Conservation (phyloP, 2,113 vertebrate species). For the Misgurnus anguillicaudatus region DNA sequence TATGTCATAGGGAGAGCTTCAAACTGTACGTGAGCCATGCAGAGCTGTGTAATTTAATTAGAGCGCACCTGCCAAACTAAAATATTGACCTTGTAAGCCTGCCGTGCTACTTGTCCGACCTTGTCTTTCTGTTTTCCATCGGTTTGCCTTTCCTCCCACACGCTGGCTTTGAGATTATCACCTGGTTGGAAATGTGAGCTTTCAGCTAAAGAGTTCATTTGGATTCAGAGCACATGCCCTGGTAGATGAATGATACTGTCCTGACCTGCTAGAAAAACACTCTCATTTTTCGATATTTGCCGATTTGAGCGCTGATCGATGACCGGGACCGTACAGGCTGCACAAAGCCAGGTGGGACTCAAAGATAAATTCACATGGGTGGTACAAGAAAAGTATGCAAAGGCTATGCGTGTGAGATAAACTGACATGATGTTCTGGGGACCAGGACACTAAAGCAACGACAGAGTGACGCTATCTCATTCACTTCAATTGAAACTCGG, state of each 20-base stretch:
- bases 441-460: no score
- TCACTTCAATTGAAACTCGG: no score
- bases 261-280: constrained; percentile 62
- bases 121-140: constrained; percentile 39
- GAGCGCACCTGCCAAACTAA: constrained; percentile 67
- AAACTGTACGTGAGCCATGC: constrained; percentile 47
- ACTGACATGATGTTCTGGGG: not conserved
- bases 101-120: constrained; percentile 63
- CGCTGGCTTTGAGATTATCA: constrained; percentile 54
- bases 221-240: constrained; percentile 57
- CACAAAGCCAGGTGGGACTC: constrained; percentile 34
- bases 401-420: not conserved
- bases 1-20: constrained; percentile 44
- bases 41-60: constrained; percentile 71
- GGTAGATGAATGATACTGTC: constrained; percentile 66
- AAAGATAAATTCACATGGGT: constrained; percentile 4
- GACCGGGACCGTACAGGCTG: constrained; percentile 42
- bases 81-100: constrained; percentile 66
- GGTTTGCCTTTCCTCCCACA: constrained; percentile 40
- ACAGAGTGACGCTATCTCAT: no score
- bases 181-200: constrained; percentile 46
- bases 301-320: constrained; percentile 60
- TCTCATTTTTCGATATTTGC: constrained; percentile 60
- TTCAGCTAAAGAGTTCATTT: constrained; percentile 57
- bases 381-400: constrained; percentile 20